Base-by-base conservation (phyloP, 35 echinoderm and acorn worm genomes). In the Ophiothrix spiculata region DNA sequence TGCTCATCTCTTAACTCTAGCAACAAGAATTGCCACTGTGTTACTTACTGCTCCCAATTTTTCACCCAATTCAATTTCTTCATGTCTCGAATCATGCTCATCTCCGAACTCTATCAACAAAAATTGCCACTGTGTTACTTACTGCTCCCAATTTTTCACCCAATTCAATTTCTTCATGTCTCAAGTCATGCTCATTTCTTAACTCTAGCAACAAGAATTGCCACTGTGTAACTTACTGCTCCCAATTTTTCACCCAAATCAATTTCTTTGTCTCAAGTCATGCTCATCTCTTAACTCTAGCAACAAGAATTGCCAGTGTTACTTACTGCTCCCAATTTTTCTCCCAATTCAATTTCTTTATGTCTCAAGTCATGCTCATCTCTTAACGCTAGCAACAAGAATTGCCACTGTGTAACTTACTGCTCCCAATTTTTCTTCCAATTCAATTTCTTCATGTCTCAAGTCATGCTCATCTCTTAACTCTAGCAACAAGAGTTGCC, bases 251-350 rank as follows among this genome's bases (percentile, higher is more conserved):
- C 81, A n/a, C 86, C 89, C 1, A 99, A 77, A 0, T 89, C 76
- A 40, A 99, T 99, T 74, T 94, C 96, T 64, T 99, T 99, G 96
- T 84, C 89, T 76, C 1, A 99, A 87, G 85, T 99, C 96, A 56
- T 93, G 92, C 40, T 91, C 92, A 74, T 97, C 83, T 45, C 87
- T 83, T 56, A n/a, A 97, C 94, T 83, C 86, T 90, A 69, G 64
- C 39, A 3, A 99, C 83, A 16, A n/a, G n/a, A n/a, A n/a, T n/a
- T n/a, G n/a, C n/a, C n/a, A n/a, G n/a, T n/a, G n/a, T n/a, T n/a
- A n/a, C n/a, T n/a, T n/a, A n/a, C 38, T 79, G 79, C n/a, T 37
- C 96, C 96, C 0, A 99, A 42, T 88, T 94, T 94, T 29, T 89
- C 81, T 33, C 86, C n/a, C n/a, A n/a, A n/a, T n/a, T n/a, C n/a